phyloP scores from a whole-genome alignment of 2,113 vertebrate species.

The Hippocampus guttulatus region DNA sequence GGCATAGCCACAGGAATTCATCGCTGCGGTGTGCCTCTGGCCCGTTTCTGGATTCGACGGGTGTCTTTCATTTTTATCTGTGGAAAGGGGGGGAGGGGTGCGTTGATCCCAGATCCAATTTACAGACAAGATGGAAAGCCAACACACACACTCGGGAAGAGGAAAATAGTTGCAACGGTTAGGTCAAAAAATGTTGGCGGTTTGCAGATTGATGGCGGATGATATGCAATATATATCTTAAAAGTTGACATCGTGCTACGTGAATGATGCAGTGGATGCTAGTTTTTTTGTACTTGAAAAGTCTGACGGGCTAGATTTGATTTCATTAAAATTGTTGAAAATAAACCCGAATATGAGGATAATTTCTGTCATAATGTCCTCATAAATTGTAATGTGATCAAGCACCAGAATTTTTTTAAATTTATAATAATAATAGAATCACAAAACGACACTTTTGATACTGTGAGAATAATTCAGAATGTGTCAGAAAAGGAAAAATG shows the following conservation, averaged over 20 bases:
- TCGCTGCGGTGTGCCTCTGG: conserved; percentile 29
- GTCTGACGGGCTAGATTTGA: no score
- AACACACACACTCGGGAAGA: conserved; percentile 61
- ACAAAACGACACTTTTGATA: no score
- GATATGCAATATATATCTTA: no score
- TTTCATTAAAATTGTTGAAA: no score
- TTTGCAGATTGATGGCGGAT: not conserved
- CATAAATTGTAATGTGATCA: no score
- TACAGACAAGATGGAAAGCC: conserved; percentile 63
- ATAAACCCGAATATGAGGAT: no score
- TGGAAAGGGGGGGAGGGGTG: conserved; percentile 24
- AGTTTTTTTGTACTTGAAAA: no score
- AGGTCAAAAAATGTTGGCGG: conserved; percentile 19
- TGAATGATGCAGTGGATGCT: not conserved
- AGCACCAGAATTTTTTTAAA: no score
- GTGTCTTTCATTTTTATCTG: conserved; percentile 52
- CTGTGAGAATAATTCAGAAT: no score
- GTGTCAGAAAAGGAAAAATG: no score
- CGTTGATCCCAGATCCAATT: conserved; percentile 64
- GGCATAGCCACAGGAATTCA: conserved; percentile 48
- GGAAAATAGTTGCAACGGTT: conserved; percentile 60
- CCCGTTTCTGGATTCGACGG: conserved; percentile 56
- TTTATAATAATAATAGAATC: no score
- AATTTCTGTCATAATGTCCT: no score
- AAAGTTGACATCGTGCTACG: not conserved